A percentile compares a stretch with the other conserved stretches of the same genome.
Conservation (phyloP, 2,888 invertebrate genomes). For the Agrochola lychnidis region DNA sequence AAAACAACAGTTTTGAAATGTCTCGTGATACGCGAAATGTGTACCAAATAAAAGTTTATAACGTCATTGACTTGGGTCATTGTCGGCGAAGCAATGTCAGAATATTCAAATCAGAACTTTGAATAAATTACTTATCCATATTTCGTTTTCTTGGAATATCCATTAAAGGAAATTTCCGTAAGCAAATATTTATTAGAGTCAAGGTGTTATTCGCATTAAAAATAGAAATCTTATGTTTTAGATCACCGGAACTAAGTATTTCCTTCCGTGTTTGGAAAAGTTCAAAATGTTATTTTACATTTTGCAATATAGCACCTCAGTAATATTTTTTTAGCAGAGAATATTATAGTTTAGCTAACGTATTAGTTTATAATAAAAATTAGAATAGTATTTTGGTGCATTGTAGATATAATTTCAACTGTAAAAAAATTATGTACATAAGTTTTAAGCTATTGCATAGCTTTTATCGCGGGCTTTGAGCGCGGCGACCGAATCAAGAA, state of each 20-base stretch:
- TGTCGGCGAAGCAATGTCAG: slow-evolving; percentile 7
- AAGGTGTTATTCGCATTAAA: slow-evolving; percentile 15
- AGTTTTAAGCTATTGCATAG: too few species aligned
- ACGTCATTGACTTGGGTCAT: slow-evolving; percentile 32
- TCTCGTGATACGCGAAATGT: neutral
- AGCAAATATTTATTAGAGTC: slow-evolving; percentile 30
- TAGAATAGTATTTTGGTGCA: neutral
- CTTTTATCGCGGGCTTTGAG: too few species aligned
- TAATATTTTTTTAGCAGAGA: neutral
- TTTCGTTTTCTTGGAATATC: slow-evolving; percentile 16
- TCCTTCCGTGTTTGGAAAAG: slow-evolving; percentile 28
- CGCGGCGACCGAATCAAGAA: too few species aligned
- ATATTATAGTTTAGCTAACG: neutral
- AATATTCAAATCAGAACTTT: slow-evolving; percentile 39
- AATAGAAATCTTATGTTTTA: neutral
- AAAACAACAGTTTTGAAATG: neutral
- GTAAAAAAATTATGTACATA: neutral
- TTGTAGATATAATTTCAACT: neutral
- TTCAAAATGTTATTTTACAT: neutral
- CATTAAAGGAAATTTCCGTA: slow-evolving; percentile 46
- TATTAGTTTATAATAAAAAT: neutral
- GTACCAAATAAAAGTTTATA: neutral
- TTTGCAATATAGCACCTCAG: neutral
- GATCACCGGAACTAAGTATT: slow-evolving; percentile 27
- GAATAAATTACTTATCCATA: slow-evolving; percentile 32